Base-by-base conservation (phyloP, 2,888 invertebrate genomes). In the Diadromus collaris region DNA sequence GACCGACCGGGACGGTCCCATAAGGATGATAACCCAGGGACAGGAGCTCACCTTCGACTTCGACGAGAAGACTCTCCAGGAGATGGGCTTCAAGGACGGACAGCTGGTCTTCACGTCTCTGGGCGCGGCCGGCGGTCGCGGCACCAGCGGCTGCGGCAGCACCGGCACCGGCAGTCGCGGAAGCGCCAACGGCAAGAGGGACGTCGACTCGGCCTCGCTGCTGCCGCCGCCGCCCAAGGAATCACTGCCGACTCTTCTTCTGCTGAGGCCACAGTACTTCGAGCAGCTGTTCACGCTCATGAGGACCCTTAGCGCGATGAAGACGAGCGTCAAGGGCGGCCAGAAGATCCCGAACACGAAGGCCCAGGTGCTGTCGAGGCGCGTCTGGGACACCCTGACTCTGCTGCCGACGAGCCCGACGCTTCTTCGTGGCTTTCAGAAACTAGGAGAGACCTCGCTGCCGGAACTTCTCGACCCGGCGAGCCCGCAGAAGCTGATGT, bases 341-440 rank as follows among this genome's bases (percentile, higher is more conserved):
- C 94, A 94, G 80, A 93, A 93, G 41, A 92, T 95, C 78, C 95
- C 96, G 0, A 96, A 97, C 85, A 96, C 96, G 1, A 97, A 96
- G 91, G 97, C 97, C 0, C 97, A 97, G 89, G 88, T 90, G 4
- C 91, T 98, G 64, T 98, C 98, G 0, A 93, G 98, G 38, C 94
- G 97, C 56, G 98, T 98, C 0, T 98, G 98, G 98, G 98, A 98
- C 87, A 97, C 98, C 68, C 92, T 98, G 29, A 97, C 97, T 89
- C 94, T 98, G 80, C 92, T 98, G 68, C 98, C 98, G 1, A 96
- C 98, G 1, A 97, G 96, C 91, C 97, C 97, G 0, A 95, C 95
- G 4, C 93, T 98, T 54, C 91, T 97, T 54, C 95, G 96, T 87
- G 96, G 96, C 4, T 97, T 98, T 88, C 96, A 96, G 89, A 95